Base-by-base conservation (phyloP, 2,797 vertebrate genomes). In the Gobionotothen gibberifrons region DNA sequence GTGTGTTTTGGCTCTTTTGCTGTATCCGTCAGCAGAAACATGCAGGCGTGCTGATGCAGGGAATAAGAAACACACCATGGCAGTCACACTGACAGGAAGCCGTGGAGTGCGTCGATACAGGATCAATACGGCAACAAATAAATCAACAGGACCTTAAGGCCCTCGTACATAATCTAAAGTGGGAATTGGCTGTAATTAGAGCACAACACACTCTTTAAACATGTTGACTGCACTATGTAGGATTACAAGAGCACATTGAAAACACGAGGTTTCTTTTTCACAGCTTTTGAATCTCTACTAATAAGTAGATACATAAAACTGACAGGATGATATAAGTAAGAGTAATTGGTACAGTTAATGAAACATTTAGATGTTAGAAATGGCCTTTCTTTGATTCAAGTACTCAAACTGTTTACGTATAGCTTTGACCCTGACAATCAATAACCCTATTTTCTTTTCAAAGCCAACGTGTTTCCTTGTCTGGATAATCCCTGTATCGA, bases 21-120 rank as follows among this genome's bases (percentile, higher is more conserved):
- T 83, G 80, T 86, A 78, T 82, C 69, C 26, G 80, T 93, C 91
- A 92, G 90, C 90, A 92, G 82, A 92, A 92, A 88, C 70, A 73
- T 55, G 51, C 56, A 16, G 57, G 76, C 49, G 15, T 72, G 84
- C 86, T 89, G 90, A 92, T 53, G 63, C 72, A 72, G 69, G 66
- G 72, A 53, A 67, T 68, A 72, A 80, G 66, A 75, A 58, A 69
- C 69, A 56, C 66, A 76, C 54, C 53, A 11, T 73, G n/a, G 2
- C 66, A 55, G 72, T 68, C 22, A 14, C 60, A 14, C 67, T 70
- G 84, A 85, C 82, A 74, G 62, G 58, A 75, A 57, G 60, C 60
- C 19, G 61, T 32, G 29, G 36, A 57, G 53, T 17, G 54, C 0
- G 47, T 80, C 81, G 4, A 83, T 78, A 63, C 3, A 1, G 49